Evolutionary conservation across 2,888 invertebrate species (phyloP).

Genomic region (Lissocephala sabroskyi): DNA sequence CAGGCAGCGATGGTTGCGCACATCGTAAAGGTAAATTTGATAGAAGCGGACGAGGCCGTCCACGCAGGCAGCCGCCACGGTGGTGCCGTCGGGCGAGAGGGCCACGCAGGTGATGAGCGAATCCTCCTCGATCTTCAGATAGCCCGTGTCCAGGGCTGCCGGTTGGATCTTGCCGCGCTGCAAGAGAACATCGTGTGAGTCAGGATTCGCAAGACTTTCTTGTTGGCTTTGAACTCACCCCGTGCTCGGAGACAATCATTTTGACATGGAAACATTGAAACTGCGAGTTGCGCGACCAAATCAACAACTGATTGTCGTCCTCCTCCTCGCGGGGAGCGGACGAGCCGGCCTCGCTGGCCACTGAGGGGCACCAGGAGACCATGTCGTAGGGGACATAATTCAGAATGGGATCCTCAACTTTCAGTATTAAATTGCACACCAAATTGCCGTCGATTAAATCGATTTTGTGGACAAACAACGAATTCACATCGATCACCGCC

Average conservation of each 20-base stretch:
- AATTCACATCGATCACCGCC: constrained; percentile 90
- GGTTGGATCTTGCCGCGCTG: constrained; percentile 66
- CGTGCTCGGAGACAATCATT: constrained; percentile 63
- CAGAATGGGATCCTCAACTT: constrained; percentile 72
- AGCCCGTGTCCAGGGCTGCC: constrained; percentile 62
- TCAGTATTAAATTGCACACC: constrained; percentile 74
- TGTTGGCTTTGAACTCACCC: constrained; percentile 51
- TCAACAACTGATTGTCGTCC: constrained; percentile 83
- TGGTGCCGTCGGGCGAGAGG: constrained; percentile 95
- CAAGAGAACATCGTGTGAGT: neutral
- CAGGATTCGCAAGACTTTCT: neutral
- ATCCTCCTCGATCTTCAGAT: constrained; percentile 73
- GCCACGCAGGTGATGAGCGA: constrained; percentile 86
- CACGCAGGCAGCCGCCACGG: constrained; percentile 89
- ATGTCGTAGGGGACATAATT: constrained; percentile 76
- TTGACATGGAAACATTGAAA: constrained; percentile 71
- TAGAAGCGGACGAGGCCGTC: constrained; percentile 95
- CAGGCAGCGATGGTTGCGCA: constrained; percentile 84
- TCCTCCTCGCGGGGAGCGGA: constrained; percentile 74
- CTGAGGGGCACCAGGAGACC: constrained; percentile 94
- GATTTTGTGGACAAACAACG: constrained; percentile 87
- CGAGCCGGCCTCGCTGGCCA: constrained; percentile 38
- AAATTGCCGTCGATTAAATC: constrained; percentile 76
- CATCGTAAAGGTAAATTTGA: constrained; percentile 84
- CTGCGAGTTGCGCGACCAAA: constrained; percentile 83